Conservation (phyloP, 1,140 invertebrate species). For the Centruroides vittatus region DNA sequence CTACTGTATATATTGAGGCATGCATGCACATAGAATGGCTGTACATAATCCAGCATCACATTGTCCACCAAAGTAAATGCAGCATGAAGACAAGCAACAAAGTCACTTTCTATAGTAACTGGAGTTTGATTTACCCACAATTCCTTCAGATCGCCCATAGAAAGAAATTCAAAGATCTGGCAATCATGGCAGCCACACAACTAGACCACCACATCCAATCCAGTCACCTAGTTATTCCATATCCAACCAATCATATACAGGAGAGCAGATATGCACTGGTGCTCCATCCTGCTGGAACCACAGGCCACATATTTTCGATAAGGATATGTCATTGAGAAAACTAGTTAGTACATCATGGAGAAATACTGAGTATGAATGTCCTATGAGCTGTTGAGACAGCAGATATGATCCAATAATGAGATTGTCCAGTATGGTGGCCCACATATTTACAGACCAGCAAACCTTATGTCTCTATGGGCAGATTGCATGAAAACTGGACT, state of each 20-base stretch:
- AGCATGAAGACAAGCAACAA: no score
- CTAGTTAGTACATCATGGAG: slow-evolving; percentile 17
- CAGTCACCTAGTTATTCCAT: background rate
- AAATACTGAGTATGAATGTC: slow-evolving; percentile 21
- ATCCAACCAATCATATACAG: background rate
- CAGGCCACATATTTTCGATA: slow-evolving; percentile 16
- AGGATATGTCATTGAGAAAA: slow-evolving; percentile 22
- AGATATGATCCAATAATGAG: slow-evolving; percentile 25
- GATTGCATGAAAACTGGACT: no score
- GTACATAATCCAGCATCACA: no score
- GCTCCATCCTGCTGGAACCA: slow-evolving; percentile 26
- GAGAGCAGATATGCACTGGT: slow-evolving; percentile 15
- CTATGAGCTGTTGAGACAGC: slow-evolving; percentile 20
- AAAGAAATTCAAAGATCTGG: no score
- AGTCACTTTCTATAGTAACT: no score
- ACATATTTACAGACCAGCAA: slow-evolving; percentile 22
- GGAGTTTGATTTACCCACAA: no score
- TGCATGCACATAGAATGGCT: no score
- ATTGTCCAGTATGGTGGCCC: slow-evolving; percentile 25
- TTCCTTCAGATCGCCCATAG: no score
- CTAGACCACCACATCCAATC: background rate
- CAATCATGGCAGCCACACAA: no score
- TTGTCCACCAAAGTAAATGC: no score
- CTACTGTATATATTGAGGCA: no score
- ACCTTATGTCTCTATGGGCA: background rate